These are phyloP conservation scores for Sphaerophoria rueppellii DNA, from an alignment of 2,888 invertebrate genomes.

Conservation along the genomic window DNA sequence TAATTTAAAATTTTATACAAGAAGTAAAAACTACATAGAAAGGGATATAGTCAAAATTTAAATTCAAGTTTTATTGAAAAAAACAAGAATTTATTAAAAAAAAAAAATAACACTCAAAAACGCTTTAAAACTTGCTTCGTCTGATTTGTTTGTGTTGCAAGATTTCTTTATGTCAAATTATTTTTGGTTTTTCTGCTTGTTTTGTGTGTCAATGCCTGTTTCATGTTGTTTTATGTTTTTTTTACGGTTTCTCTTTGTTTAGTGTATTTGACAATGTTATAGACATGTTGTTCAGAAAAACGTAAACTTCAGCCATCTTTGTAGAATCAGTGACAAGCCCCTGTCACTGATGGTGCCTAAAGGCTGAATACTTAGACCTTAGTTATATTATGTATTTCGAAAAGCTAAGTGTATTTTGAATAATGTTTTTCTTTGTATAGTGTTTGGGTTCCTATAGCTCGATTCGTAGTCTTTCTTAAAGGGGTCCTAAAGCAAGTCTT, in stretches of 20 bases:
- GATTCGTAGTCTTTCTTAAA: neutral
- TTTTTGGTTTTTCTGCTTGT: neutral
- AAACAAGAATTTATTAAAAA: neutral
- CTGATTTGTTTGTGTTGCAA: conserved; percentile 35
- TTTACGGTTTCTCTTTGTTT: conserved; percentile 9
- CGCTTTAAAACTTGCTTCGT: conserved; percentile 48
- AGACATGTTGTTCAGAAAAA: neutral
- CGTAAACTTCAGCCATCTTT: neutral
- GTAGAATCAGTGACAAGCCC: neutral
- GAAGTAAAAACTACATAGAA: neutral
- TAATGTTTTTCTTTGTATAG: neutral
- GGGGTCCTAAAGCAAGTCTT: conserved; percentile 46
- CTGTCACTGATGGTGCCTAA: neutral
- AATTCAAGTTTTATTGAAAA: neutral
- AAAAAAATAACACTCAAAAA: conserved; percentile 13
- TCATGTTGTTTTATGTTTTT: conserved; percentile 23
- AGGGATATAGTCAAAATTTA: neutral
- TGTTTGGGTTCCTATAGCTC: neutral
- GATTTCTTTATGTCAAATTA: conserved; percentile 10
- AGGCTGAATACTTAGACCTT: neutral
- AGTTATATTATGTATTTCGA: neutral
- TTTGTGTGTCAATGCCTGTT: conserved; percentile 34
- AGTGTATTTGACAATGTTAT: conserved; percentile 48
- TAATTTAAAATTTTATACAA: no score
- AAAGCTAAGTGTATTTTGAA: conserved; percentile 31